Evolutionary conservation across 2,888 invertebrate species (phyloP), one percentile per base, ranked within the genome.

Genomic region (Anodontia alba): DNA sequence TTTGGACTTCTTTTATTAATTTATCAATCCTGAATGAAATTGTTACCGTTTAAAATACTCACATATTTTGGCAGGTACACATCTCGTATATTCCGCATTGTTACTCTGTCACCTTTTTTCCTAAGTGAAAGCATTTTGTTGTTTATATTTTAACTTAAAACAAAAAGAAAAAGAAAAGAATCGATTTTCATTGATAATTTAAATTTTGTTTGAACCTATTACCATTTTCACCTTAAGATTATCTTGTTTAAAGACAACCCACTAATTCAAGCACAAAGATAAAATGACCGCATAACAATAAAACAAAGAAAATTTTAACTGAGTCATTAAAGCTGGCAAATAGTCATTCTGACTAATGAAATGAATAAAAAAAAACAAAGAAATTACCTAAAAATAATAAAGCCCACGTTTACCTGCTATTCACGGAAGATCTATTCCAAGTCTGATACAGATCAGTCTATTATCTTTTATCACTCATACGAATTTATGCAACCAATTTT

Each of bases 11-110:
- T n/a, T n/a, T n/a, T n/a, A n/a, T n/a, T n/a, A n/a, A n/a, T n/a
- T n/a, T n/a, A n/a, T n/a, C n/a, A n/a, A n/a, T n/a, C n/a, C n/a
- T n/a, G n/a, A n/a, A n/a, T n/a, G n/a, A n/a, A n/a, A n/a, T n/a
- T n/a, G n/a, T n/a, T n/a, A n/a, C n/a, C n/a, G n/a, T n/a, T n/a
- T n/a, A n/a, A 8, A 23, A 1, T 57, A 81, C 81, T 81, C 75
- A 81, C 81, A 81, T 78, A 81, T 77, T 81, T 75, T 29, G 81
- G 81, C 49, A 78, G 54, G 67, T 78, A 81, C 23, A 54, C 54
- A 29, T 81, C 75, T 33, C 69, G 36, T 26, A 80, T 76, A 43
- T 76, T 76, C 38, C 68, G 51, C 54, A 68, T 68, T 29, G 26
- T 78, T 38, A 29, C 31, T 15, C 51, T 26, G n/a, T 43, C 38